Evolutionary conservation across 2,888 invertebrate species (phyloP).

Genomic region (Ormyrus labotus): DNA sequence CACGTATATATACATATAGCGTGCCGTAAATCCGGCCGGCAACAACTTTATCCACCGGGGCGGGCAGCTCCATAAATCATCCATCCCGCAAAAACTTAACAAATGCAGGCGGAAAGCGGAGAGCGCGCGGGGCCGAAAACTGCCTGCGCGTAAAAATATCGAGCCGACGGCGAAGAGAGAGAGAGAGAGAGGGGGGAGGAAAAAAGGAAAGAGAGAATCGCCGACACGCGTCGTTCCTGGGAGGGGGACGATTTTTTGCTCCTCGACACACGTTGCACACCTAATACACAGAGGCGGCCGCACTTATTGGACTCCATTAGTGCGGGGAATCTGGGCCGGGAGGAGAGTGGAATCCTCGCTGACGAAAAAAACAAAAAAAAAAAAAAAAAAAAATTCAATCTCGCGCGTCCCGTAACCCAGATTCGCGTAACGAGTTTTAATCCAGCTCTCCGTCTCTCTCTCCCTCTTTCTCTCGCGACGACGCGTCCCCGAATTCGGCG

Average conservation of each 20-base stretch:
- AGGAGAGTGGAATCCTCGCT: background rate
- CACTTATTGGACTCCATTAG: constrained; percentile 47
- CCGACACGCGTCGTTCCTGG: too few species aligned
- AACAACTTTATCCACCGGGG: background rate
- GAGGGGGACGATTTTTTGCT: too few species aligned
- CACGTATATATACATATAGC: background rate
- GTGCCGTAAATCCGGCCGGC: background rate
- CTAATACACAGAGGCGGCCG: background rate
- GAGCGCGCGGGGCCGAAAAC: too few species aligned
- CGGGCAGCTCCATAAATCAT: background rate
- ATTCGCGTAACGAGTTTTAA: constrained; percentile 2
- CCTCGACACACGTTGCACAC: background rate
- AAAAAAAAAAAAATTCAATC: background rate
- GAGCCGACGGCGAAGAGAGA: too few species aligned
- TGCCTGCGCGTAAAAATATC: too few species aligned
- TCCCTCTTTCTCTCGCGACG: constrained; percentile 2
- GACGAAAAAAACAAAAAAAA: background rate
- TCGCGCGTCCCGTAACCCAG: background rate
- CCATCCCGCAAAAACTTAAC: background rate
- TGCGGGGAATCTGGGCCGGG: constrained; percentile 5
- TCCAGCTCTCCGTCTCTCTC: background rate
- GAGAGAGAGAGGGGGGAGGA: too few species aligned
- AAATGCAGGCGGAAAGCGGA: too few species aligned
- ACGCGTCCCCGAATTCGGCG: background rate
- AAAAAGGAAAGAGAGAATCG: too few species aligned